Evolutionary conservation across 2,888 invertebrate genomes (phyloP).

Genomic region (Siphonodentalium dalli): DNA sequence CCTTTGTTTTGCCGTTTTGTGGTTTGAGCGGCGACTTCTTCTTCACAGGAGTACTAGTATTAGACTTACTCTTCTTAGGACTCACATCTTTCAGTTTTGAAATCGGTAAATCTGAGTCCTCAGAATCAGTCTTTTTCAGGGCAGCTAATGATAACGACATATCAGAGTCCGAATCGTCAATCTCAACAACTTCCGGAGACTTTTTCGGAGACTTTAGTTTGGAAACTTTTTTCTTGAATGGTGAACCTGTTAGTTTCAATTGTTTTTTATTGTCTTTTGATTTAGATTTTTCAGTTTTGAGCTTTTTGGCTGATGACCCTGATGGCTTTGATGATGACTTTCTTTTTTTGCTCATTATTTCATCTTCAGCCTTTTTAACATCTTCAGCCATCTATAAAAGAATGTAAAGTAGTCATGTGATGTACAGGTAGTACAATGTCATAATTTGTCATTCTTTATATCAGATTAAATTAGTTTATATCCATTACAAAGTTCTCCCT

Average conservation of each 20-base stretch:
- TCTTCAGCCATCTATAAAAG: conserved; percentile 44
- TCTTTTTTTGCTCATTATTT: conserved; percentile 32
- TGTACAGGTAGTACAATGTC: too few species aligned
- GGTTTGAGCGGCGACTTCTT: background rate
- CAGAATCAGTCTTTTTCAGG: conserved; percentile 23
- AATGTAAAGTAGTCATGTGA: too few species aligned
- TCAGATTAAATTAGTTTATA: too few species aligned
- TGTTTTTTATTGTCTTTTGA: conserved; percentile 25
- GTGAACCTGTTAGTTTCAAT: conserved; percentile 16
- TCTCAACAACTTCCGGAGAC: conserved; percentile 15
- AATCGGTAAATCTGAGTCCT: conserved; percentile 44
- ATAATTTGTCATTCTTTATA: too few species aligned
- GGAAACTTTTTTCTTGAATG: conserved; percentile 6
- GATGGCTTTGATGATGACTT: conserved; percentile 23
- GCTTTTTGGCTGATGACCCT: conserved; percentile 29
- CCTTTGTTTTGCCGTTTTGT: conserved; percentile 13
- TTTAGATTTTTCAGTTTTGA: conserved; percentile 20
- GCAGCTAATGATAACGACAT: too few species aligned
- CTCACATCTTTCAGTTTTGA: conserved; percentile 37
- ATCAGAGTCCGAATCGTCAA: conserved; percentile 20
- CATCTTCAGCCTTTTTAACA: conserved; percentile 38
- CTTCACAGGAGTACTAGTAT: conserved; percentile 2
- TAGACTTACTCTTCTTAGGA: conserved; percentile 33
- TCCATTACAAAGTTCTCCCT: too few species aligned
- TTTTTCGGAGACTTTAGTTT: conserved; percentile 8